A percentile compares a stretch with the other conserved stretches of the same genome.
Evolutionary conservation across 2,113 vertebrate species (phyloP).

Genomic region (Gracilinanus agilis): DNA sequence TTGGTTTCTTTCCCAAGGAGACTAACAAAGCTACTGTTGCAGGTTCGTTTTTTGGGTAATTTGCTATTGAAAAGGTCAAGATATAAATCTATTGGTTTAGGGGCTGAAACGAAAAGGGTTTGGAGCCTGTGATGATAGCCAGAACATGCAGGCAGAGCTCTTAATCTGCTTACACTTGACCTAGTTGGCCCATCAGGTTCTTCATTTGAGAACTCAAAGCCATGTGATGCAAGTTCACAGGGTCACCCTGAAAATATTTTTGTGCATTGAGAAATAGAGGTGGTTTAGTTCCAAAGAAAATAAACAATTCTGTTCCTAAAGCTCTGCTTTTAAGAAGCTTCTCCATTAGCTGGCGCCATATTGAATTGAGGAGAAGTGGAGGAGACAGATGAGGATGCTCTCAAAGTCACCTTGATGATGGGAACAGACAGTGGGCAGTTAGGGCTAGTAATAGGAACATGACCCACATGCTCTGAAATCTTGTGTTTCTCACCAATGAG

Average conservation of each 20-base stretch:
- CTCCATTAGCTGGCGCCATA: neutral
- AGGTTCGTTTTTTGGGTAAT: neutral
- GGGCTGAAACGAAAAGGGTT: neutral
- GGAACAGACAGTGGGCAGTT: no score
- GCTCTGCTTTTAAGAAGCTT: neutral
- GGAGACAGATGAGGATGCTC: neutral
- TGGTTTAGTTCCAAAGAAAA: neutral
- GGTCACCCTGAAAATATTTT: neutral
- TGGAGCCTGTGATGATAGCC: neutral
- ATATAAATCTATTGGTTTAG: neutral
- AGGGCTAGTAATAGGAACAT: no score
- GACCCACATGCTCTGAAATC: no score
- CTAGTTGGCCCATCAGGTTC: neutral
- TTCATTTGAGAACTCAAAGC: constrained; percentile 16
- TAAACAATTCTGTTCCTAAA: neutral
- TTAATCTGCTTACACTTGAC: neutral
- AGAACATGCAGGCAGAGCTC: neutral
- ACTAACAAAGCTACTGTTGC: neutral
- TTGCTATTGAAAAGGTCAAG: neutral
- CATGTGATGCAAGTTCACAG: neutral
- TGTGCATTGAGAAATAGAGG: neutral
- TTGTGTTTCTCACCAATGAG: no score
- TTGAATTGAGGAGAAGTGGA: neutral
- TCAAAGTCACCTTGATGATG: neutral
- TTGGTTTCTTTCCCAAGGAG: neutral